Evolutionary conservation across 2,888 invertebrate species (phyloP), one percentile per base, ranked within the genome.

Genomic region (Athalia circularis): DNA sequence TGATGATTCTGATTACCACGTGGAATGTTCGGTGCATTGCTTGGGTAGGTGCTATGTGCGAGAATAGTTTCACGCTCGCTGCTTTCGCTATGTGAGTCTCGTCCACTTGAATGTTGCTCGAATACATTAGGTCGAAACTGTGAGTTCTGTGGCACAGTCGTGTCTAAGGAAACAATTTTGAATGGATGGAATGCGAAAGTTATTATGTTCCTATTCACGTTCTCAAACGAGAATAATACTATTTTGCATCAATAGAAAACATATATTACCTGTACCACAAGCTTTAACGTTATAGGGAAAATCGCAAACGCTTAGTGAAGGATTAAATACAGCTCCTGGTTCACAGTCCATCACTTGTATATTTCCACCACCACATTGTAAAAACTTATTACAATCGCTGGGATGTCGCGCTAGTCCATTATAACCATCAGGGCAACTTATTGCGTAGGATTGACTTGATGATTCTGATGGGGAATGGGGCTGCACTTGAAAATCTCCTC

Each of bases 301-400:
- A 82, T 91, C 91, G 82, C 91, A 92, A 29, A 88, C 86, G 3
- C 85, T 83, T 0, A 84, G 83, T 6, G 72, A 52, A 3, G 91
- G 90, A 82, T 91, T 90, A 80, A 91, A 91, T 4, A 88, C 88
- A 3, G 91, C 91, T 15, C 91, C 91, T 29, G 91, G 90, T 8
- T 89, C 90, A 79, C 92, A 92, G 11, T 89, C 86, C 88, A 89
- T 90, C 5, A 88, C 83, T 77, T 87, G 88, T 11, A 90, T 87
- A 11, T 82, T 78, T 0, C 91, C 91, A 45, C 88, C 84, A 45
- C 85, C 85, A 78, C 92, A 92, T 75, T 90, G 90, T 6, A 91
- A 83, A 70, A 90, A 92, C 79, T 91, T 91, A 43, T 82, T 83
- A 78, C 92, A 92, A 52, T 88, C 88, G 0, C 84, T 83, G 1